phyloP scores from a whole-genome alignment of 2,888 invertebrate genomes.

The Abrostola tripartita region DNA sequence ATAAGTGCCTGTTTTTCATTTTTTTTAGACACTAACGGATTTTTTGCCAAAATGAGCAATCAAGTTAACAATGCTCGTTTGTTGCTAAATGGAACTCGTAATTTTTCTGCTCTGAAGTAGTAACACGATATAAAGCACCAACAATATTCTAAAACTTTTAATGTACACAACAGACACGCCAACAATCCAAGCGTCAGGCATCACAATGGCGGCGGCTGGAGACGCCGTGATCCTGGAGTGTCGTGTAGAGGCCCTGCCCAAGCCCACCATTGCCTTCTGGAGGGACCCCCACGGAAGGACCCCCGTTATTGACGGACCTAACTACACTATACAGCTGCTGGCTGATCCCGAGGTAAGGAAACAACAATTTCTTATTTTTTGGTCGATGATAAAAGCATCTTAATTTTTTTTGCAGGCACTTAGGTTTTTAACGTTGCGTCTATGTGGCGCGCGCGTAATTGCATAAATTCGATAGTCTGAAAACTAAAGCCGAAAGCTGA shows the following conservation, averaged over 20 bases:
- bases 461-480: no score
- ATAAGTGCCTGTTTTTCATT: no score
- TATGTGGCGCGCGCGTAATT: no score
- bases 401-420: no score
- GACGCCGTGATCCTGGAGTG: constrained; percentile 94
- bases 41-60: no score
- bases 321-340: constrained; percentile 90
- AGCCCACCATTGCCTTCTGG: constrained; percentile 95
- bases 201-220: constrained; percentile 93
- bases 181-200: constrained; percentile 92
- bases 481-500: no score
- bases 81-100: neutral
- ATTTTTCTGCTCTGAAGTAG: neutral
- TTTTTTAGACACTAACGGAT: no score
- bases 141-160: no score
- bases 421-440: no score
- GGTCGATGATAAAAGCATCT: no score
- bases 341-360: constrained; percentile 88
- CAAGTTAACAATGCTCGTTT: no score
- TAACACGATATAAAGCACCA: neutral
- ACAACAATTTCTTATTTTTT: neutral
- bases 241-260: constrained; percentile 93
- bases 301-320: constrained; percentile 93
- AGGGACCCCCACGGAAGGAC: constrained; percentile 92
- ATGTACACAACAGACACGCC: constrained; percentile 89